Percentiles rank a stretch among this genome's conserved stretches.
These are phyloP conservation scores for Alcedo quadribrachys DNA, from an alignment of 2,797 vertebrate species.

Conservation along the genomic window DNA sequence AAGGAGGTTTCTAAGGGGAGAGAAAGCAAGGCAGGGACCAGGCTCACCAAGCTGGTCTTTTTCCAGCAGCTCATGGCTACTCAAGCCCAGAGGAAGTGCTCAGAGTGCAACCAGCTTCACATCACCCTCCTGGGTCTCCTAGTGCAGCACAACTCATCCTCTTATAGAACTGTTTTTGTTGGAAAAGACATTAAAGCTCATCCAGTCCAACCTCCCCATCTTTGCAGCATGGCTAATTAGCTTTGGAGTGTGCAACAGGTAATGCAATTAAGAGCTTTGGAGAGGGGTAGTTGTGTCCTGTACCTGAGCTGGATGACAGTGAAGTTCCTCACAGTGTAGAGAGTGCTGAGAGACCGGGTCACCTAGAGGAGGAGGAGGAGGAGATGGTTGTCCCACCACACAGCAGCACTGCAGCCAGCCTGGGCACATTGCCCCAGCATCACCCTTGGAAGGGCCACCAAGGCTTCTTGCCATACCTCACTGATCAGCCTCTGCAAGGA, in stretches of 20 bases:
- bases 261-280: fast-evolving
- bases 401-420: background rate
- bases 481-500: background rate
- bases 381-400: background rate
- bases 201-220: background rate
- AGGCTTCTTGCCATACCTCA: background rate
- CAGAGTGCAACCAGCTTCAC: background rate
- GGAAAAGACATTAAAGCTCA: too few relatives aligned
- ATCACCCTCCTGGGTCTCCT: background rate
- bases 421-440: background rate
- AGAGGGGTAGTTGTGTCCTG: background rate
- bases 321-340: background rate
- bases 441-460: background rate
- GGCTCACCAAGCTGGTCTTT: background rate
- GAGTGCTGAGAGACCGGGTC: background rate
- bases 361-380: background rate
- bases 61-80: background rate
- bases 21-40: background rate
- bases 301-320: constrained; percentile 1
- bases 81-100: background rate
- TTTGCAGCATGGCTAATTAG: background rate
- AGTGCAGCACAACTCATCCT: background rate
- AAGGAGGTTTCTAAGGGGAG: background rate
- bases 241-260: fast-evolving
- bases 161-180: background rate